phyloP scores from a whole-genome alignment of 92 coral and sea anemone species.

The Epizoanthus illoricatus region DNA sequence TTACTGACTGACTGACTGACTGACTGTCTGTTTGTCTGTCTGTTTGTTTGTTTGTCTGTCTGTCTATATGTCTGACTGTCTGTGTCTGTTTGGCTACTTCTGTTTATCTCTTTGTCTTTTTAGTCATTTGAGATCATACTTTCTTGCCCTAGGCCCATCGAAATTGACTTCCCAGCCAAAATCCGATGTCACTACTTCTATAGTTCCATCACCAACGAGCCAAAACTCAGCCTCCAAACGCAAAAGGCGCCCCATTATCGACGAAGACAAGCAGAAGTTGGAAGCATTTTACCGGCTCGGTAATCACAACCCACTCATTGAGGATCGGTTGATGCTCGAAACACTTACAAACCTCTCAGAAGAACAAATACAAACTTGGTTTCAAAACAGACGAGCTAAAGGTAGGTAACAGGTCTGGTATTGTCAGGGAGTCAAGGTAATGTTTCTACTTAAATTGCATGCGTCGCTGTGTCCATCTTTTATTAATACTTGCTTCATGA shows the following conservation, averaged over 20 bases:
- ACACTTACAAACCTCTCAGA: constrained; percentile 34
- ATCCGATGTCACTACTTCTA: background rate
- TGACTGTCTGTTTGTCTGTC: no score
- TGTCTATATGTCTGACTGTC: no score
- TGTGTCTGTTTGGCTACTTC: background rate
- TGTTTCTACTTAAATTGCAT: no score
- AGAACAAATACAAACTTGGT: constrained; percentile 36
- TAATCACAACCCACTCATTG: constrained; percentile 29
- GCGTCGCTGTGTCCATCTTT: no score
- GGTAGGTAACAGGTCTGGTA: background rate
- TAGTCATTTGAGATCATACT: background rate
- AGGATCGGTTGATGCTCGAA: constrained; percentile 23
- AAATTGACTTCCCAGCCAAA: background rate
- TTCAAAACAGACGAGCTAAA: constrained; percentile 42
- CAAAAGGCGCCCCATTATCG: background rate
- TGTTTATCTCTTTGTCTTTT: background rate
- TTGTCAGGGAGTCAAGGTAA: no score
- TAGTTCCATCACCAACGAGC: background rate
- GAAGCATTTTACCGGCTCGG: constrained; percentile 22
- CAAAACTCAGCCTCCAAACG: constrained; percentile 13
- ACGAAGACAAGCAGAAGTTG: constrained; percentile 14
- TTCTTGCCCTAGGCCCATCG: background rate
- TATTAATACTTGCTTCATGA: no score
- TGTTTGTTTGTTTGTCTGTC: no score
- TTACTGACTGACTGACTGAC: no score